phyloP scores from a whole-genome alignment of 1,140 invertebrate species.

The Centruroides vittatus region DNA sequence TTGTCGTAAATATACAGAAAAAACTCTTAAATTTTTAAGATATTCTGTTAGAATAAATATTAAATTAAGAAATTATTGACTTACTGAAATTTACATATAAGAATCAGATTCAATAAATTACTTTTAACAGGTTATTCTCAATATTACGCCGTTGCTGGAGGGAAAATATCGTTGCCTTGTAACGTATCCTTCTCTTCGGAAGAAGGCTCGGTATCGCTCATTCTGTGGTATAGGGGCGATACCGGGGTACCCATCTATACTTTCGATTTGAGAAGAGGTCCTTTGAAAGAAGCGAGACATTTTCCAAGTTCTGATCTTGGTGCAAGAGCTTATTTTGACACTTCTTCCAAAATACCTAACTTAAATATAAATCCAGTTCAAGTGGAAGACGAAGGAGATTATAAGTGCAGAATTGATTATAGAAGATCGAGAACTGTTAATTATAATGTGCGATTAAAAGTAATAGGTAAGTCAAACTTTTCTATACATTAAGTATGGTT shows the following conservation, averaged over 20 bases:
- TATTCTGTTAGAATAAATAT: no score
- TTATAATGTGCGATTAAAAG: constrained; percentile 16
- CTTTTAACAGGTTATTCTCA: constrained; percentile 11
- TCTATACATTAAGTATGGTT: background rate
- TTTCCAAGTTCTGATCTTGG: constrained; percentile 13
- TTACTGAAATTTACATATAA: no score
- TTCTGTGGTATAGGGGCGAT: constrained; percentile 68
- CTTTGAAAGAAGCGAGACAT: constrained; percentile 16
- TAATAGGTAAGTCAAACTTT: constrained; percentile 15
- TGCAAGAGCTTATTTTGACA: constrained; percentile 17
- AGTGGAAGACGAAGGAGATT: constrained; percentile 64
- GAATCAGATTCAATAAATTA: no score
- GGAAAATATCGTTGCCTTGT: constrained; percentile 58
- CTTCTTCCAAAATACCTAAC: constrained; percentile 39
- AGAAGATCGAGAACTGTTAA: constrained; percentile 61
- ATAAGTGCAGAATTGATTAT: constrained; percentile 80
- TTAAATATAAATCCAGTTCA: constrained; percentile 64
- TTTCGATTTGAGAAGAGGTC: constrained; percentile 18
- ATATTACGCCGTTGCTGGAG: constrained; percentile 47
- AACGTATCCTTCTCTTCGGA: constrained; percentile 57
- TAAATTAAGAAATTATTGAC: no score
- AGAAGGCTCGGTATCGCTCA: constrained; percentile 57
- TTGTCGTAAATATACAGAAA: no score
- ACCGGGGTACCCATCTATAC: constrained; percentile 20
- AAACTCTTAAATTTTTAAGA: no score